Conservation (phyloP, 1,140 invertebrate species). For the Drosophila ananassae region DNA sequence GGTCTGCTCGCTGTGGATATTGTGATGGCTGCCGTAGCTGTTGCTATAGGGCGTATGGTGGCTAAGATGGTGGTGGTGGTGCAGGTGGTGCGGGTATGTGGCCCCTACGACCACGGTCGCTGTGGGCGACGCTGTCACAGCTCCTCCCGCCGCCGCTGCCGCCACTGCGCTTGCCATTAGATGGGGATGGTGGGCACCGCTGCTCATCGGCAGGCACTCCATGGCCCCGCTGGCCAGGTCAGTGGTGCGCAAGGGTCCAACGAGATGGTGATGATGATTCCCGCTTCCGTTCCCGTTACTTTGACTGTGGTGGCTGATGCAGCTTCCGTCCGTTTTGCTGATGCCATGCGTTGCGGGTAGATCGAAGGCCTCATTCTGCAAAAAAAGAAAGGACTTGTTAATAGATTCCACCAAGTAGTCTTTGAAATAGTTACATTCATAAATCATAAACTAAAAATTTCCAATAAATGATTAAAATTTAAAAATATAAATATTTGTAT, state of each 20-base stretch:
- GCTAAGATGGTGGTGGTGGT: slow-evolving; percentile 70
- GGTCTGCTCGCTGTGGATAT: slow-evolving; percentile 82
- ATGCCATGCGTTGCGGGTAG: slow-evolving; percentile 69
- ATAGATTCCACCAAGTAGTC: background rate
- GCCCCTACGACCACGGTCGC: slow-evolving; percentile 74
- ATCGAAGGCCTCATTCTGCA: slow-evolving; percentile 78
- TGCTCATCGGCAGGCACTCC: slow-evolving; percentile 76
- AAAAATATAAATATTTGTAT: background rate
- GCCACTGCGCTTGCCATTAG: slow-evolving; percentile 48
- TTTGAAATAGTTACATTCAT: background rate
- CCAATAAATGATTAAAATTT: background rate
- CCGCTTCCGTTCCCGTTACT: slow-evolving; percentile 39
- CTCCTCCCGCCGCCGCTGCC: slow-evolving; percentile 10
- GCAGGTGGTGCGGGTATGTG: slow-evolving; percentile 75
- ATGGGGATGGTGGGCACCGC: slow-evolving; percentile 62
- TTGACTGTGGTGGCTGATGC: slow-evolving; percentile 47
- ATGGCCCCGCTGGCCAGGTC: slow-evolving; percentile 65
- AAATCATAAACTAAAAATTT: background rate
- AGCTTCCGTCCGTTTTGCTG: slow-evolving; percentile 64
- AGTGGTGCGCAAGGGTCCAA: slow-evolving; percentile 41
- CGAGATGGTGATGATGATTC: slow-evolving; percentile 15
- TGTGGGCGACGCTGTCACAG: slow-evolving; percentile 50
- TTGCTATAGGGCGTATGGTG: slow-evolving; percentile 73
- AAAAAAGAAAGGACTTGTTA: background rate
- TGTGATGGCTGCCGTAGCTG: slow-evolving; percentile 75